Evolutionary conservation across 2,888 invertebrate genomes (phyloP).

Genomic region (Eilema depressum): DNA sequence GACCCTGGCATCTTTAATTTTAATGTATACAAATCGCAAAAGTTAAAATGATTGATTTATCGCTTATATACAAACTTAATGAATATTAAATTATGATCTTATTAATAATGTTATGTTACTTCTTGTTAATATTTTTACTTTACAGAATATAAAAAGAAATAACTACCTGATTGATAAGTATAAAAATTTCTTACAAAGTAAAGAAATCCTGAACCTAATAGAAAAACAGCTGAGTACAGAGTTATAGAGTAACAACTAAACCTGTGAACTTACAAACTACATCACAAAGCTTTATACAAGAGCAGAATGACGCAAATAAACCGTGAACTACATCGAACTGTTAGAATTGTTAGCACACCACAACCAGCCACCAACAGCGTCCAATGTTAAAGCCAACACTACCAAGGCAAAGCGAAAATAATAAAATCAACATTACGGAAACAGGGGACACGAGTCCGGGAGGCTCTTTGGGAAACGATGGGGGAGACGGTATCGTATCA

Average conservation of each 20-base stretch:
- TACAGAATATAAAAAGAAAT: constrained; percentile 47
- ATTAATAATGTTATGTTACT: constrained; percentile 47
- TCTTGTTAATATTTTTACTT: constrained; percentile 59
- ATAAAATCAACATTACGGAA: constrained; percentile 84
- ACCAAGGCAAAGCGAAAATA: constrained; percentile 85
- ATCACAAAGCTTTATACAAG: constrained; percentile 70
- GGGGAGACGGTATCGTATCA: constrained; percentile 61
- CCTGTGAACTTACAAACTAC: constrained; percentile 53
- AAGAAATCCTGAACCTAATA: constrained; percentile 37
- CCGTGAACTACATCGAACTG: constrained; percentile 68
- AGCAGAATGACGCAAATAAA: constrained; percentile 79
- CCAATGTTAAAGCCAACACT: constrained; percentile 85
- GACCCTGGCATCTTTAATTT: neutral
- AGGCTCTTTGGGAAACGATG: constrained; percentile 73
- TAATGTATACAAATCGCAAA: neutral
- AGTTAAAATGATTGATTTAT: constrained; percentile 8
- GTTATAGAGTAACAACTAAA: constrained; percentile 38
- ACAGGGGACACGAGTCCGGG: constrained; percentile 84
- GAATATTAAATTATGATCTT: constrained; percentile 58
- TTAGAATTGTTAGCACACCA: constrained; percentile 86
- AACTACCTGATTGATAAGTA: constrained; percentile 29
- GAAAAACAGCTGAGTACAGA: constrained; percentile 33
- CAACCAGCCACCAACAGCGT: constrained; percentile 79
- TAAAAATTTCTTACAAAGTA: constrained; percentile 24
- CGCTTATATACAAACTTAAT: constrained; percentile 53